Base-by-base conservation (phyloP, 2,797 vertebrate species). In the Onychomys leucogaster region DNA sequence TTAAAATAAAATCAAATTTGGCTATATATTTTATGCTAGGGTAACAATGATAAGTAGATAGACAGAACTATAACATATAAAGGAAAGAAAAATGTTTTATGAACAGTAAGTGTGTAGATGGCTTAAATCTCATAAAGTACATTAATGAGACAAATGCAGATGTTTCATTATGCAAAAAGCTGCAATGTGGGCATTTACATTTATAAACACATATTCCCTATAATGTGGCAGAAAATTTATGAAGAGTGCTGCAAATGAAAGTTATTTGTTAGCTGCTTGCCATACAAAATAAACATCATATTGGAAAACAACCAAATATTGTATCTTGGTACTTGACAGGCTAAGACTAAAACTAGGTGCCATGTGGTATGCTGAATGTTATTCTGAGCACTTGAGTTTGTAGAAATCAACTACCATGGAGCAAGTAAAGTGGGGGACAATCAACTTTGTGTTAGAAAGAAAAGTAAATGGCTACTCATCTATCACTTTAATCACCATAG, bases 1-100 rank as follows among this genome's bases (percentile, higher is more conserved):
- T 46, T 46, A 46, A 46, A 46, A 46, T 46, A 46, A 46, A 46
- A 46, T 46, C 46, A 46, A 46, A 46, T 46, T 46, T 46, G 46
- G 8, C 46, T 46, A 46, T 46, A 57, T 83, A 96, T 25, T 69
- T 93, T 87, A 82, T 10, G 27, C 12, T 29, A 77, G 7, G 43
- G 82, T 81, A 87, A 37, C 6, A 55, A 75, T 80, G 37, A n/a
- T 55, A 0, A 67, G 12, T 2, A 57, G 80, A 37, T 85, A 65
- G 69, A 1, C 21, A 84, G 67, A 41, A 71, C 16, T 34, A 41
- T 83, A 83, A 61, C 17, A 61, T 19, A 34, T 32, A 77, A 90
- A 17, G 23, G 41, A 84, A 84, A 13, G 78, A 88, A 96, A 55
- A 65, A n/a, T 94, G 92, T 46, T 71, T 10, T 82, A 59, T n/a